Conservation (phyloP, 2,888 invertebrate genomes). For the Ferrisia virgata region DNA sequence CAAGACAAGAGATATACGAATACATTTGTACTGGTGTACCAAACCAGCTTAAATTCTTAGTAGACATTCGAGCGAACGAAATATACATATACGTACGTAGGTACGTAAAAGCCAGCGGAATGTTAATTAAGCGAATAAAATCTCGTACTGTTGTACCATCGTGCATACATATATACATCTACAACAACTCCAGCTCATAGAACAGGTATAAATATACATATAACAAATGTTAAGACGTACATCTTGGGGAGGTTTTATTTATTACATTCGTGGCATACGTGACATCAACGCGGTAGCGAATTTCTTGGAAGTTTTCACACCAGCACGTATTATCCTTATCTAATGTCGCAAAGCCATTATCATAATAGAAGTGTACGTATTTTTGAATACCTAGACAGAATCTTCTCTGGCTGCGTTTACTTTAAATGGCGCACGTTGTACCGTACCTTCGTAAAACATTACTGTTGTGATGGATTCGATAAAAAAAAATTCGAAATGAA, state of each 20-base stretch:
- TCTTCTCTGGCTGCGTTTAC: too few relatives aligned
- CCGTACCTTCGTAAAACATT: too few relatives aligned
- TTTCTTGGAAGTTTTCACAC: not conserved
- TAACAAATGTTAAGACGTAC: slow-evolving; percentile 1
- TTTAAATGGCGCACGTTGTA: too few relatives aligned
- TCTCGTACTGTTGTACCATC: not conserved
- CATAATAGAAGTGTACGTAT: too few relatives aligned
- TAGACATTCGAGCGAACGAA: not conserved
- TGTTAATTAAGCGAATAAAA: slow-evolving; percentile 12
- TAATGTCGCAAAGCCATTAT: not conserved
- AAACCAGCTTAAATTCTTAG: not conserved
- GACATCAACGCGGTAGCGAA: not conserved
- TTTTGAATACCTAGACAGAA: too few relatives aligned
- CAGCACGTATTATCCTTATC: not conserved
- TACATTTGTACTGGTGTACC: not conserved
- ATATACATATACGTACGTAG: too few relatives aligned
- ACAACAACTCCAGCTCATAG: not conserved
- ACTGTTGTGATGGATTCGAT: too few relatives aligned
- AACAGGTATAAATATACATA: not conserved
- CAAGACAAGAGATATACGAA: too few relatives aligned
- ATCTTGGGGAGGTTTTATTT: not conserved
- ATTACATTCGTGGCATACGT: slow-evolving; percentile 2
- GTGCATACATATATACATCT: not conserved
- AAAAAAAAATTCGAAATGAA: too few relatives aligned
- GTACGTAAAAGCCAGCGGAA: slow-evolving; percentile 2